phyloP scores from a whole-genome alignment of 2,797 vertebrate genomes.

The Sebastes flavidus region DNA sequence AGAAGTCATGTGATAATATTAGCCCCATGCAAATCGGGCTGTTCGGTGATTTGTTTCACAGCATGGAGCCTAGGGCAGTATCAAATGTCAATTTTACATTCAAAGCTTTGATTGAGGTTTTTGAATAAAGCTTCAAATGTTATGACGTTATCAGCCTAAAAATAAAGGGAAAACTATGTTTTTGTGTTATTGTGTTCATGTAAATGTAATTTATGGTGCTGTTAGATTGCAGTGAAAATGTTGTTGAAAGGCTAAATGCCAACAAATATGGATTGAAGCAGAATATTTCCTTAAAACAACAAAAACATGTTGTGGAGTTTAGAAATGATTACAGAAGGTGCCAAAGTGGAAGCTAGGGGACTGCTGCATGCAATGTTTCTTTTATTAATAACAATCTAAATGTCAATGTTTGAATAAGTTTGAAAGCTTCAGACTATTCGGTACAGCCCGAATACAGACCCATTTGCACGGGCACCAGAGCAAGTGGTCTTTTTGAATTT shows the following conservation, averaged over 20 bases:
- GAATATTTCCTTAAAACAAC: background rate
- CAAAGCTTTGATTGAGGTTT: no score
- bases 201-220: background rate
- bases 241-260: background rate
- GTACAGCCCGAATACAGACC: background rate
- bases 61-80: no score
- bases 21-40: no score
- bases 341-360: background rate
- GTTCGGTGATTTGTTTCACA: background rate
- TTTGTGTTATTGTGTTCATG: no score
- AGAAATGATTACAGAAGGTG: background rate
- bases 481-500: background rate
- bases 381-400: background rate
- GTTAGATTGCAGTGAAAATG: background rate
- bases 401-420: background rate
- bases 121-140: no score
- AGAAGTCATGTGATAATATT: no score
- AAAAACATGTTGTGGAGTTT: background rate
- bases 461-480: background rate
- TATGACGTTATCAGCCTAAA: no score
- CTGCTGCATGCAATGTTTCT: background rate
- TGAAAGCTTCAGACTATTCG: background rate
- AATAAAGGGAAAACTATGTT: no score
- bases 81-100: no score
- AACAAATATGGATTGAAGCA: background rate